Evolutionary conservation across 2,888 invertebrate genomes (phyloP).

Genomic region (Micoletzkya japonica): DNA sequence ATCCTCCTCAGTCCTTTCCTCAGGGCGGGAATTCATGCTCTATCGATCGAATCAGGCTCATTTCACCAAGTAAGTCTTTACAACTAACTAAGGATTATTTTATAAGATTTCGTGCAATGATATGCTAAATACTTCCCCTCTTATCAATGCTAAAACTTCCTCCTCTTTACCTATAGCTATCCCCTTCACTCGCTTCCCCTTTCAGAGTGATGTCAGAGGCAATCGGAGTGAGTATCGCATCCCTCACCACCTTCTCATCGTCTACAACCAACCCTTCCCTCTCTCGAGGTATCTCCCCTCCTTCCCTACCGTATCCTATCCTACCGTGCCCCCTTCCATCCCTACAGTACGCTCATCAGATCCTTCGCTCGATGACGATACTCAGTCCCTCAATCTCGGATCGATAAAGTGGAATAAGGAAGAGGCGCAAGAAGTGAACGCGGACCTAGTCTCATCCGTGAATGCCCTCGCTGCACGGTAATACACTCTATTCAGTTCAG

Average conservation of each 20-base stretch:
- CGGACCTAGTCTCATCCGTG: slow-evolving; percentile 54
- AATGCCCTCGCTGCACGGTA: slow-evolving; percentile 58
- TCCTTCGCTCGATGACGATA: slow-evolving; percentile 31
- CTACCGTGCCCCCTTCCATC: not conserved
- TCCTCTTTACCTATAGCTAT: not conserved
- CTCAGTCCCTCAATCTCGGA: slow-evolving; percentile 46
- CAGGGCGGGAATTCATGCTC: slow-evolving; percentile 38
- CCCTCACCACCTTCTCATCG: not conserved
- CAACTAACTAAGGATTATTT: not conserved
- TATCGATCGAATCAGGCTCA: slow-evolving; percentile 46
- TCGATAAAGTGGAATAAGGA: slow-evolving; percentile 31
- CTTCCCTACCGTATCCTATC: not conserved
- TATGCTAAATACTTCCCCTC: not conserved
- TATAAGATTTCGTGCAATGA: not conserved
- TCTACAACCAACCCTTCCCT: not conserved
- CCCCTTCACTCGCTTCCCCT: too few relatives aligned
- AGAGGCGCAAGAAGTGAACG: slow-evolving; percentile 33
- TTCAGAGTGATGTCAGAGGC: slow-evolving; percentile 26
- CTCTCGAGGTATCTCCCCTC: not conserved
- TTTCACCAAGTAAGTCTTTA: slow-evolving; percentile 41
- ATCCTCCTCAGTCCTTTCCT: too few relatives aligned
- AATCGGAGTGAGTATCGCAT: slow-evolving; percentile 10
- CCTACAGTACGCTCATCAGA: slow-evolving; percentile 11
- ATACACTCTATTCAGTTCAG: slow-evolving; percentile 1
- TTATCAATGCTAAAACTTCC: not conserved